Evolutionary conservation across 2,888 invertebrate species (phyloP).

Genomic region (Rhopalosiphum nymphaeae): DNA sequence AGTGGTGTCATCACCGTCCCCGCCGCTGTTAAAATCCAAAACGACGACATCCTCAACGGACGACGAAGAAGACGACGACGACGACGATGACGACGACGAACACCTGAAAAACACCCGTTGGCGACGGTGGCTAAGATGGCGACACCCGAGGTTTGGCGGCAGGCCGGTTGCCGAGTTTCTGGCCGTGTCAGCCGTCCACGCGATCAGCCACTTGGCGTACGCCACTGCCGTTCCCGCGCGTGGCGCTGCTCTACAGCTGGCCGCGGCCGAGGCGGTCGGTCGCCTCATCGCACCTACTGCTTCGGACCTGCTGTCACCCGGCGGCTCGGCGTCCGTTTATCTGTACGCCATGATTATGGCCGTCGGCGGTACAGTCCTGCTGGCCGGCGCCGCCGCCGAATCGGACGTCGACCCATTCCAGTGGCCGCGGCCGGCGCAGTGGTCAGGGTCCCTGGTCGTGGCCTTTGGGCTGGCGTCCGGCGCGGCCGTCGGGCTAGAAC

Average conservation of each 20-base stretch:
- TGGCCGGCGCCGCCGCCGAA: background rate
- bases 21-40: background rate
- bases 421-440: background rate
- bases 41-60: no score
- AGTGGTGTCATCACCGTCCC: background rate
- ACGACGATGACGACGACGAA: background rate
- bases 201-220: conserved; percentile 12
- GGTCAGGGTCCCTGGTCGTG: background rate
- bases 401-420: background rate
- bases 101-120: background rate
- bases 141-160: background rate
- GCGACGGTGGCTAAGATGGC: background rate
- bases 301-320: background rate
- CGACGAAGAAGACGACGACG: background rate
- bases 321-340: conserved; percentile 33
- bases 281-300: background rate
- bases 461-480: conserved; percentile 35
- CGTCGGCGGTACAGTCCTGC: background rate
- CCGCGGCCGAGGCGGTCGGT: conserved; percentile 25
- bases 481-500: conserved; percentile 28
- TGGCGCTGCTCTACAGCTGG: background rate
- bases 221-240: background rate
- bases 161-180: background rate
- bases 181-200: conserved; percentile 2
- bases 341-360: background rate